These are phyloP conservation scores for Notodonta dromedarius DNA, from an alignment of 2,888 invertebrate species.

Conservation along the genomic window DNA sequence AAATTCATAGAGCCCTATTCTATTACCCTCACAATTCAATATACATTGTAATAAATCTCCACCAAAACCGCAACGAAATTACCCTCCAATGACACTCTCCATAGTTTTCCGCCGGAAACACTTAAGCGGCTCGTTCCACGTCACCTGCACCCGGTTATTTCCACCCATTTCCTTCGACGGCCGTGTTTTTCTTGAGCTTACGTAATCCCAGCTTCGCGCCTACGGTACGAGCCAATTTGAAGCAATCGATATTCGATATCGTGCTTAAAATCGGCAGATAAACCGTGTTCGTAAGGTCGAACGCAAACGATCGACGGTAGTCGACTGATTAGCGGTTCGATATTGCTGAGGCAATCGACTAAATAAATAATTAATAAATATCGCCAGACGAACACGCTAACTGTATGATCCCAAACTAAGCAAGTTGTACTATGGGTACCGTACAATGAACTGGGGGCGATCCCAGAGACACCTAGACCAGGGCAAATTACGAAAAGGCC, in stretches of 20 bases:
- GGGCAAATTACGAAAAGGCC: too few relatives aligned
- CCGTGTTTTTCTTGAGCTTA: conserved; percentile 40
- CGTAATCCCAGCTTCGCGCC: conserved; percentile 33
- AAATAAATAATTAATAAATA: too few relatives aligned
- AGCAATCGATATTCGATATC: conserved; percentile 45
- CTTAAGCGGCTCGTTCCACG: conserved; percentile 28
- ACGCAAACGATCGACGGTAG: not conserved
- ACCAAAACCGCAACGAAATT: conserved; percentile 13
- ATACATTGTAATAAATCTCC: not conserved
- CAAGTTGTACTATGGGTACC: too few relatives aligned
- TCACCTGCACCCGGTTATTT: conserved; percentile 43
- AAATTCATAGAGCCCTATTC: not conserved
- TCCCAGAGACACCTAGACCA: too few relatives aligned
- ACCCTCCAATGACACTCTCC: conserved; percentile 15
- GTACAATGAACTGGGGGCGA: too few relatives aligned
- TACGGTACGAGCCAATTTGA: conserved; percentile 46
- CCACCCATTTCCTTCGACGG: conserved; percentile 23
- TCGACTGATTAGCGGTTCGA: not conserved
- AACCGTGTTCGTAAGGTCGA: conserved; percentile 5
- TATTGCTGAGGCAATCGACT: too few relatives aligned
- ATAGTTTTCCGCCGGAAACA: conserved; percentile 23
- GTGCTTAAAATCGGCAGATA: conserved; percentile 25
- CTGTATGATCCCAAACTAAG: too few relatives aligned
- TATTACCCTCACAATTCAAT: not conserved
- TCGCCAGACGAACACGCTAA: too few relatives aligned